Conservation (phyloP, 2,797 vertebrate genomes). For the Todus mexicanus region DNA sequence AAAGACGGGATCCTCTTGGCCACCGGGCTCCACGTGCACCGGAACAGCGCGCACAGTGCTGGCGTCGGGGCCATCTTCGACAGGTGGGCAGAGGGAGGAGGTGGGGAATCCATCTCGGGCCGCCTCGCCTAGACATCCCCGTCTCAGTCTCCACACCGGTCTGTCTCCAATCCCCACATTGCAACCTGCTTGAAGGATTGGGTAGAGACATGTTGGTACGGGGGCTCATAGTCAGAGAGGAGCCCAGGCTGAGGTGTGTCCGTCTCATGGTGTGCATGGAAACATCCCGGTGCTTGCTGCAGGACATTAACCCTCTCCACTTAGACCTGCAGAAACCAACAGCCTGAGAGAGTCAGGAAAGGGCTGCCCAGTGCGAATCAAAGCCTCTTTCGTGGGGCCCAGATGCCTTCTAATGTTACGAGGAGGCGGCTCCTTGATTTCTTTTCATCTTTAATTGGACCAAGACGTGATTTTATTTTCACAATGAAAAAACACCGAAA, state of each 20-base stretch:
- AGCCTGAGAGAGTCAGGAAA: background rate
- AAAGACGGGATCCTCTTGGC: conserved; percentile 96
- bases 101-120: rapidly evolving
- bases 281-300: background rate
- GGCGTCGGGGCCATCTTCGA: conserved; percentile 99
- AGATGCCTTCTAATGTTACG: background rate
- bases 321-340: background rate
- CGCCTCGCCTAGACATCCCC: background rate
- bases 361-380: background rate
- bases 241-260: rapidly evolving
- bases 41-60: conserved; percentile 96
- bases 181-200: rapidly evolving
- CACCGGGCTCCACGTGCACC: conserved; percentile 94
- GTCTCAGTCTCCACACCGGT: rapidly evolving
- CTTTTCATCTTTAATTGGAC: conserved; percentile 55
- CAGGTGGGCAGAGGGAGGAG: conserved; percentile 77
- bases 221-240: background rate
- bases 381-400: conserved; percentile 1
- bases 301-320: background rate
- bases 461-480: background rate
- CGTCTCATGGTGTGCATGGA: rapidly evolving
- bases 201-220: background rate
- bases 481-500: background rate
- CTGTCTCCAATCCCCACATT: rapidly evolving
- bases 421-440: background rate